A percentile compares a stretch with the other conserved stretches of the same genome.
These are phyloP conservation scores for Xyliphius kryptos DNA, from an alignment of 2,113 vertebrate genomes.

Conservation along the genomic window DNA sequence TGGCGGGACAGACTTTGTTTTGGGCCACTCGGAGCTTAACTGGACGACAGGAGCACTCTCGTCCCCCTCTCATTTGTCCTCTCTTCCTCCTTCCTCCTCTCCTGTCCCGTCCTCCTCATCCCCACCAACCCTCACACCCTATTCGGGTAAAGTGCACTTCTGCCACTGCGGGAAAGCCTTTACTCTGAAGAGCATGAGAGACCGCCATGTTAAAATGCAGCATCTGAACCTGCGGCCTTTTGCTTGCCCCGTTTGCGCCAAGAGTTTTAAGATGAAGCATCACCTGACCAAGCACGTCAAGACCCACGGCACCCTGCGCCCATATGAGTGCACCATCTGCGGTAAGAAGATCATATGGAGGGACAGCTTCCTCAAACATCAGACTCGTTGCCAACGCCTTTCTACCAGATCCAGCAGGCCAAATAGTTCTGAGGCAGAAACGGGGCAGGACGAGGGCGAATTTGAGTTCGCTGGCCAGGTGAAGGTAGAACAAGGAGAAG, in stretches of 20 bases:
- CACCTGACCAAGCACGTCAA: conserved; percentile 95
- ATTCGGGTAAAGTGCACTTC: conserved; percentile 78
- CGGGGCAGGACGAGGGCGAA: conserved; percentile 35
- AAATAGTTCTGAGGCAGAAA: conserved; percentile 29
- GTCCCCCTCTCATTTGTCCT: conserved; percentile 46
- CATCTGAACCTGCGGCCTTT: conserved; percentile 90
- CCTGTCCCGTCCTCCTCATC: conserved; percentile 51
- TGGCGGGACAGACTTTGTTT: conserved; percentile 41
- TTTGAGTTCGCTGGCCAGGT: conserved; percentile 14
- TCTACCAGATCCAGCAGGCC: conserved; percentile 47
- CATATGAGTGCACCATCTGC: conserved; percentile 79
- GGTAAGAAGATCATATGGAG: conserved; percentile 93
- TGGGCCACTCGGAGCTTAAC: conserved; percentile 46
- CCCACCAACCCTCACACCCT: conserved; percentile 41
- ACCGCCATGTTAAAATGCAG: conserved; percentile 94
- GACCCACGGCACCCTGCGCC: conserved; percentile 87
- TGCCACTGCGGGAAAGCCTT: conserved; percentile 92
- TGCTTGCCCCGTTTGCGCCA: conserved; percentile 83
- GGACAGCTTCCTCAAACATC: conserved; percentile 88
- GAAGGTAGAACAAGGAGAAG: conserved; percentile 21
- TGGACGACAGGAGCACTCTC: conserved; percentile 52
- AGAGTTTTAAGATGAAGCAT: conserved; percentile 96
- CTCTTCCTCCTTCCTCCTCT: conserved; percentile 57
- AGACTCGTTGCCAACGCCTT: conserved; percentile 79
- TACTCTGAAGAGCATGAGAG: conserved; percentile 88